phyloP scores from a whole-genome alignment of 2,797 vertebrate species.

The Lateolabrax maculatus region DNA sequence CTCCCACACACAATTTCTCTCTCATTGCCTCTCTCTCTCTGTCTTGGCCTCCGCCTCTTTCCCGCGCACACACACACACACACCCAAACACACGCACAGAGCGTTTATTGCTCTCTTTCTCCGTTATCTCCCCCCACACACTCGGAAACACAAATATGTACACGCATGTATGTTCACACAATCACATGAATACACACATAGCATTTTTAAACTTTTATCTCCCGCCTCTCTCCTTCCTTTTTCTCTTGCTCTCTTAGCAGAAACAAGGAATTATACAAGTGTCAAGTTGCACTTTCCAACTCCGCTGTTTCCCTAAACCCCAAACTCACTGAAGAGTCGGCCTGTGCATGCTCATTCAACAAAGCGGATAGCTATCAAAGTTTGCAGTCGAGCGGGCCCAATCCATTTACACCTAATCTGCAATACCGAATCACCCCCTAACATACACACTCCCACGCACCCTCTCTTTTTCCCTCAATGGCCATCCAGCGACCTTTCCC shows the following conservation, averaged over 20 bases:
- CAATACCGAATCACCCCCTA: conserved; percentile 48
- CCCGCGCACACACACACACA: conserved; percentile 36
- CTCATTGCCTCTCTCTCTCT: conserved; percentile 51
- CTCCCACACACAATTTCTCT: conserved; percentile 69
- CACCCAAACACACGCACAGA: conserved; percentile 3
- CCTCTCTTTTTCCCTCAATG: conserved; percentile 59
- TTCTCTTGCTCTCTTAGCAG: conserved; percentile 49
- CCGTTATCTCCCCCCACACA: conserved; percentile 67
- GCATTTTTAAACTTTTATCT: conserved; percentile 62
- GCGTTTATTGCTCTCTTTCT: conserved; percentile 61
- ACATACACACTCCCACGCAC: conserved; percentile 8
- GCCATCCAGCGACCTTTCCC: conserved; percentile 76
- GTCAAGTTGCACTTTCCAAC: conserved; percentile 61
- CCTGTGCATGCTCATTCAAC: conserved; percentile 53
- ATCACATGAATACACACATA: conserved; percentile 24
- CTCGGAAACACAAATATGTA: conserved; percentile 56
- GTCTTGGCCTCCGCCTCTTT: conserved; percentile 65
- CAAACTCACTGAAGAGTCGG: conserved; percentile 55
- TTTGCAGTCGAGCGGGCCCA: conserved; percentile 67
- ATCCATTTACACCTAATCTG: conserved; percentile 81
- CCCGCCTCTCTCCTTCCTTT: conserved; percentile 34
- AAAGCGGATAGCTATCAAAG: conserved; percentile 71
- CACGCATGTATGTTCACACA: conserved; percentile 27
- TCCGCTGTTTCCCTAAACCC: conserved; percentile 39
- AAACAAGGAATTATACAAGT: conserved; percentile 69